Evolutionary conservation across 2,113 vertebrate genomes (phyloP), one percentile per base, ranked within the genome.

Genomic region (Poeciliopsis prolifica): DNA sequence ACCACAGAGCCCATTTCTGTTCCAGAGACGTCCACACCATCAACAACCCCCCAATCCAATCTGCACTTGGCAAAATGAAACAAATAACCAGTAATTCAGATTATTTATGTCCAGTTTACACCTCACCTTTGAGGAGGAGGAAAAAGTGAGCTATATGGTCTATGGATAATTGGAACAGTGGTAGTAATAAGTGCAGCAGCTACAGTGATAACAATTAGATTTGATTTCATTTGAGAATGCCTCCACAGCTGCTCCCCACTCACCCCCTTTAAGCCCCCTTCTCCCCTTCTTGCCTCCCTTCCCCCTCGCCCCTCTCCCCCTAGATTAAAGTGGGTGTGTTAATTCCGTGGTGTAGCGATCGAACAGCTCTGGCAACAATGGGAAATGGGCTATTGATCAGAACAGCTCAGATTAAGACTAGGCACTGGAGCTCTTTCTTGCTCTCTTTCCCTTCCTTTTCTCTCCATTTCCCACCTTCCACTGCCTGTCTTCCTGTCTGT

Each of bases 311-410:
- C 90, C 95, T 95, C 95, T 96, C 96, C 95, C 95, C 95, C 95
- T 96, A 97, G 96, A 97, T 97, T 97, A 97, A 97, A 95, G 96
- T 96, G 93, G 91, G 96, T 96, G 95, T 96, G 96, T 97, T 97
- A 97, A 97, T 97, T 97, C 96, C 95, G 95, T 95, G 95, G 96
- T 96, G 95, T 94, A 93, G 95, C 96, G 96, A 97, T 97, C 97
- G 96, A 97, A 97, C 95, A 92, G 96, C 96, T 97, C 96, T 97
- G 96, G 96, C 96, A 97, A 97, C 96, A 97, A 97, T 96, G 96
- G 97, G 97, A 97, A 97, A 97, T 97, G 97, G 97, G 95, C 96
- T 96, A 97, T 97, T 96, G 97, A 97, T 96, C 96, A 96, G 95
- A 95, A 94, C 94, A 95, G 95, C 96, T 96, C 96, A 97, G 97